Evolutionary conservation across 2,113 vertebrate species (phyloP).

Genomic region (Brachyhypopomus gauderio): DNA sequence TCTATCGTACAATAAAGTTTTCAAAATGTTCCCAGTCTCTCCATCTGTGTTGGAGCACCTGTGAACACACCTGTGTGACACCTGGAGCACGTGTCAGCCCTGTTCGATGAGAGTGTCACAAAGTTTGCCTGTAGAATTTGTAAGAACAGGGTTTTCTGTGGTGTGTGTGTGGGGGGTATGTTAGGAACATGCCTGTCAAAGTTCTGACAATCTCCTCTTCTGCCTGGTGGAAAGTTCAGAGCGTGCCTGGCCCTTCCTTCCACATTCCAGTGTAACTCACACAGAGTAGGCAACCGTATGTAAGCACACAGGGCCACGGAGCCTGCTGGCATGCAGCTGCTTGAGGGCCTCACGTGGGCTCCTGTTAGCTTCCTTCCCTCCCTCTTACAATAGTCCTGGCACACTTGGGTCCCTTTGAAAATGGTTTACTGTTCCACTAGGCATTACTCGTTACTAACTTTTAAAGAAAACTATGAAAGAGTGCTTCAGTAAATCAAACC

Average conservation of each 20-base stretch:
- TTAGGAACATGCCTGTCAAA: neutral
- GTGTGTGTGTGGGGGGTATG: conserved; percentile 43
- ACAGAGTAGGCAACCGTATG: conserved; percentile 2
- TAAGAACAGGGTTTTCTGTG: neutral
- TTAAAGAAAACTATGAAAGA: no score
- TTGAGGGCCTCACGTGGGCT: conserved; percentile 18
- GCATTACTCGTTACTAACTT: no score
- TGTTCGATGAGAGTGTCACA: conserved; percentile 6
- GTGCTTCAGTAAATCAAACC: no score
- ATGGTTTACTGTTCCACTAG: no score
- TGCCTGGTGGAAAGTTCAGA: conserved; percentile 36
- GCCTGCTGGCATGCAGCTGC: neutral
- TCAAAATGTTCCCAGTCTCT: conserved; percentile 20
- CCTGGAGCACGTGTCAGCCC: conserved; percentile 32
- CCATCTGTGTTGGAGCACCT: conserved; percentile 5
- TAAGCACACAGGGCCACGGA: neutral
- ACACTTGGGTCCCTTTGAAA: no score
- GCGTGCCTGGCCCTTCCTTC: conserved; percentile 62
- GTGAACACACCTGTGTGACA: conserved; percentile 25
- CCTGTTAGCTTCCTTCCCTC: neutral
- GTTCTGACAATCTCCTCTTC: conserved; percentile 52
- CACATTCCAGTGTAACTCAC: conserved; percentile 61
- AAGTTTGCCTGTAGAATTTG: neutral
- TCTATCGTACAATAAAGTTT: conserved; percentile 10
- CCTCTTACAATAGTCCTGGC: neutral